These are phyloP conservation scores for Clarias platycephalus DNA, from an alignment of 2,797 vertebrate genomes.

Conservation along the genomic window DNA sequence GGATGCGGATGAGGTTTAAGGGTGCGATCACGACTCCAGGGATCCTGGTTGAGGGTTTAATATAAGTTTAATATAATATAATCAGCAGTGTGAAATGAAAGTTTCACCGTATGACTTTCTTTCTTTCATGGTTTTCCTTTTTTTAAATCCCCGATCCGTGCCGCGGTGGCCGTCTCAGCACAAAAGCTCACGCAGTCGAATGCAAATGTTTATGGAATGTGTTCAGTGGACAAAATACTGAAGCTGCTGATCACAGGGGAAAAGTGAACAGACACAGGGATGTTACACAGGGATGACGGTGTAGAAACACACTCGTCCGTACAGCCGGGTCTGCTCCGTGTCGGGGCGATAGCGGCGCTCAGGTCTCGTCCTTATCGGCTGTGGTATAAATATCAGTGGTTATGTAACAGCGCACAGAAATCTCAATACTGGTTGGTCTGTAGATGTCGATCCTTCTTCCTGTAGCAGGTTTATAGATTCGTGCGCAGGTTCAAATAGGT, in stretches of 20 bases:
- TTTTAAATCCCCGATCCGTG: conserved; percentile 3
- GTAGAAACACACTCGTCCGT: conserved; percentile 4
- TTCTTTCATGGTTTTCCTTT: background rate
- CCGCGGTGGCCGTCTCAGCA: conserved; percentile 5
- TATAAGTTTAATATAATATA: no score
- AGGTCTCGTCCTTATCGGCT: background rate
- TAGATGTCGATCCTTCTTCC: background rate
- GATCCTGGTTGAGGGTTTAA: background rate
- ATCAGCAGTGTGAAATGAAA: background rate
- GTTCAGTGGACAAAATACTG: conserved; percentile 56
- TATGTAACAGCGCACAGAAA: background rate
- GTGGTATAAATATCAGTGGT: background rate
- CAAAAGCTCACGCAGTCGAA: conserved; percentile 52
- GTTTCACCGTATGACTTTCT: background rate
- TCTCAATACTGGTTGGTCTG: background rate
- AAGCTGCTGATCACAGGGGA: conserved; percentile 52
- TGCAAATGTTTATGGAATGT: conserved; percentile 62
- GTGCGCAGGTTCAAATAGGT: no score
- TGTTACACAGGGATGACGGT: background rate
- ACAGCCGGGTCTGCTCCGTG: conserved; percentile 3
- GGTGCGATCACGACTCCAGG: background rate
- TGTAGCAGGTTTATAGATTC: background rate
- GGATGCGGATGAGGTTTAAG: background rate
- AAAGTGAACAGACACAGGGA: conserved; percentile 12
- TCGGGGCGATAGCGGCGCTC: background rate